Evolutionary conservation across 2,888 invertebrate species (phyloP).

Genomic region (Graphium colonna): DNA sequence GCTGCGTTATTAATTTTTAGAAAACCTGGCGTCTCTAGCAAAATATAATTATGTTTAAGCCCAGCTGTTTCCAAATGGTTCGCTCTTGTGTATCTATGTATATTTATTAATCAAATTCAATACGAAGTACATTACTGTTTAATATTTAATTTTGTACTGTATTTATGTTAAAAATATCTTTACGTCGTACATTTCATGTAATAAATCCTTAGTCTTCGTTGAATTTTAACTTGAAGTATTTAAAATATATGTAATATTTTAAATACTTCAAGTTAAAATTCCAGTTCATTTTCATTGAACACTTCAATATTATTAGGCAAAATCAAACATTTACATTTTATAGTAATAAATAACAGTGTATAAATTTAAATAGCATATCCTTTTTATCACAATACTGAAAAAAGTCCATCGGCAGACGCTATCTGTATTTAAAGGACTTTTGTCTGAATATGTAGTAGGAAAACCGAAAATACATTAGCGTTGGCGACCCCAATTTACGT

Average conservation of each 20-base stretch:
- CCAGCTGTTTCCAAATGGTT: constrained; percentile 3
- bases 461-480: not conserved
- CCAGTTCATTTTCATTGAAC: not conserved
- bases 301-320: too few relatives aligned
- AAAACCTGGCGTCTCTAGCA: not conserved
- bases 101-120: too few relatives aligned
- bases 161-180: constrained; percentile 2
- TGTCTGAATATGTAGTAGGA: not conserved
- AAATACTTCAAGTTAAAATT: not conserved
- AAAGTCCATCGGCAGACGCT: not conserved
- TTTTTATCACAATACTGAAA: not conserved
- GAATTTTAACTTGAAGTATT: too few relatives aligned
- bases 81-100: not conserved
- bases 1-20: too few relatives aligned
- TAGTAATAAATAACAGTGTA: not conserved
- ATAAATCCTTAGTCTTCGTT: too few relatives aligned
- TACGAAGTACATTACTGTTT: too few relatives aligned
- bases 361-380: not conserved
- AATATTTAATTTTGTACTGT: too few relatives aligned
- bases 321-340: not conserved
- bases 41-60: constrained; percentile 11
- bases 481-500: not conserved
- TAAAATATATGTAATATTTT: too few relatives aligned
- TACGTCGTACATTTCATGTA: too few relatives aligned
- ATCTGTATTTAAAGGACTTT: not conserved